Evolutionary conservation across 2,888 invertebrate genomes (phyloP), one percentile per base, ranked within the genome.

Genomic region (Dicranocentrus wangi): DNA sequence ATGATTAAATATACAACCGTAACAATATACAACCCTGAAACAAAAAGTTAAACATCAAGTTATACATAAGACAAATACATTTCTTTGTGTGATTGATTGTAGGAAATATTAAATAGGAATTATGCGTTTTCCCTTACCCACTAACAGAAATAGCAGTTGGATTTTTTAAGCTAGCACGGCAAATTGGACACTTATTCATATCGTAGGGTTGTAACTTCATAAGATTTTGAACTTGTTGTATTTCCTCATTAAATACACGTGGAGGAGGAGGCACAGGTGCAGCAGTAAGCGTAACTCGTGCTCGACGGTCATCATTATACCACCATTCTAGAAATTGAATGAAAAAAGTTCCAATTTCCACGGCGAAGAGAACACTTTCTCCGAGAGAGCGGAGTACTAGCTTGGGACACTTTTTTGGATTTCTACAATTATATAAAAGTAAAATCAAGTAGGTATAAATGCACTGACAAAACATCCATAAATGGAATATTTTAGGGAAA

Each of bases 291-390:
- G 60, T 43, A 2, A 84, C 39, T 68, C 83, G 69, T 13, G 82
- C 66, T n/a, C 72, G 66, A 19, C 70, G 55, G 1, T 65, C 47
- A 27, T 84, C 84, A 47, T 81, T 81, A 19, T 84, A 72, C 84
- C 84, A 84, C 84, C 82, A 82, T 15, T 85, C 85, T 15, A 85
- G 42, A 69, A 85, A 85, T 42, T 85, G 85, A n/a, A 84, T 82
- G 43, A 83, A 83, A 70, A 85, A 85, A 0, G 84, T 84, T 10
- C 85, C 85, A 10, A 84, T 69, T 60, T 85, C 85, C 19, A 85
- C 82, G 0, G 53, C 66, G 65, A 81, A 73, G 10, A 84, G 66
- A n/a, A 69, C 72, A 42, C 82, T 81, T 72, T 84, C 84, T 15
- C 84, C 84, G 2, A 84, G 43, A 7, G 79, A 42, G 3, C 82